phyloP scores from a whole-genome alignment of 2,888 invertebrate genomes.

The Gandaritis pyraliata region DNA sequence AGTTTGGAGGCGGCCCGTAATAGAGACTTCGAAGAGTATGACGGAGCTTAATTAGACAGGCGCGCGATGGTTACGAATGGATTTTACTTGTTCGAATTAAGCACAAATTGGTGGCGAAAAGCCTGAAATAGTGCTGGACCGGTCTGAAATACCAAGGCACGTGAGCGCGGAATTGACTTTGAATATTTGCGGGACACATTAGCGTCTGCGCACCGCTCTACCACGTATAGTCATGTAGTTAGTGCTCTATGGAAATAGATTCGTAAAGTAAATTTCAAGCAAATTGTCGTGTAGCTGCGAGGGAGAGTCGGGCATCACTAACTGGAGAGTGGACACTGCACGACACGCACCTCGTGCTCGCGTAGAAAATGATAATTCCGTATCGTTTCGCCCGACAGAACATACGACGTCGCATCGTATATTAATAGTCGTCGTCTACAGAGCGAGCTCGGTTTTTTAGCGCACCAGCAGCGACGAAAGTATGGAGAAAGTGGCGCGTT shows the following conservation, averaged over 20 bases:
- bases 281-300: slow-evolving; percentile 25
- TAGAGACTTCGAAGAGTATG: slow-evolving; percentile 84
- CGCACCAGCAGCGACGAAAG: slow-evolving; percentile 81
- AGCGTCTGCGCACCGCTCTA: slow-evolving; percentile 42
- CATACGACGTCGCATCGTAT: slow-evolving; percentile 75
- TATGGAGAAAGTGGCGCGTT: slow-evolving; percentile 83
- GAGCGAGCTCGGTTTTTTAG: slow-evolving; percentile 78
- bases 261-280: not conserved
- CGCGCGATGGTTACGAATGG: slow-evolving; percentile 79
- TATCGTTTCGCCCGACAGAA: slow-evolving; percentile 74
- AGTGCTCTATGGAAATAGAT: slow-evolving; percentile 19
- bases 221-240: slow-evolving; percentile 23
- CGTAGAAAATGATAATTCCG: slow-evolving; percentile 72
- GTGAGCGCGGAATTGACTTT: slow-evolving; percentile 49
- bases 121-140: slow-evolving; percentile 57
- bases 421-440: slow-evolving; percentile 77
- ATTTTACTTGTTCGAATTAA: slow-evolving; percentile 80
- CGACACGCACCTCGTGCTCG: slow-evolving; percentile 56
- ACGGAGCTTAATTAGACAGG: slow-evolving; percentile 84
- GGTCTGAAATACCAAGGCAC: slow-evolving; percentile 41
- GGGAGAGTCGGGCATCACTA: slow-evolving; percentile 53
- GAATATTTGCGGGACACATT: slow-evolving; percentile 55
- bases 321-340: slow-evolving; percentile 47
- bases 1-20: slow-evolving; percentile 82
- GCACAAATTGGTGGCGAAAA: slow-evolving; percentile 59